A percentile compares a stretch with the other conserved stretches of the same genome.
These are phyloP conservation scores for Neoaliturus tenellus DNA, from an alignment of 2,888 invertebrate genomes.

Conservation along the genomic window DNA sequence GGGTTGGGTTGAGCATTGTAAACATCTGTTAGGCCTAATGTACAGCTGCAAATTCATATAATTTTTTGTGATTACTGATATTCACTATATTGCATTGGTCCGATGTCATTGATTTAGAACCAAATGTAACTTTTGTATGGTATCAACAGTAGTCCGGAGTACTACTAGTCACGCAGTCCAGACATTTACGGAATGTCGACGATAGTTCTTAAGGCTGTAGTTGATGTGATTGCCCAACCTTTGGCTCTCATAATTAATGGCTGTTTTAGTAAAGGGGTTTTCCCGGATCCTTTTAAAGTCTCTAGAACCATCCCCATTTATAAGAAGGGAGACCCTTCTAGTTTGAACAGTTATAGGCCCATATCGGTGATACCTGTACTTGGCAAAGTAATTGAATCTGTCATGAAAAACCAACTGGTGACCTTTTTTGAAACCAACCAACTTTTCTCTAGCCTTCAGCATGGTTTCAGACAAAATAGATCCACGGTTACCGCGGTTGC, in stretches of 20 bases:
- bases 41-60: too few relatives aligned
- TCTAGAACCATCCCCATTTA: constrained; percentile 14
- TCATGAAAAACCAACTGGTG: constrained; percentile 21
- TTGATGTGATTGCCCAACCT: neutral
- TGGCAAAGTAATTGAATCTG: constrained; percentile 22
- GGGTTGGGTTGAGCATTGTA: too few relatives aligned
- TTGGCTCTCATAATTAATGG: constrained; percentile 5
- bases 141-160: too few relatives aligned
- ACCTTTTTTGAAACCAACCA: neutral
- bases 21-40: too few relatives aligned
- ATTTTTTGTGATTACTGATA: too few relatives aligned
- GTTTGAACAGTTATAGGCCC: constrained; percentile 22
- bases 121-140: too few relatives aligned
- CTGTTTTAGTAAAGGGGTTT: constrained; percentile 4
- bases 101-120: too few relatives aligned
- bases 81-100: too few relatives aligned
- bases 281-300: neutral
- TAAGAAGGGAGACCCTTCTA: constrained; percentile 40
- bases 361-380: constrained; percentile 41
- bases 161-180: neutral
- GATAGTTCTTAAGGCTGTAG: neutral
- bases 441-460: constrained; percentile 10
- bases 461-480: constrained; percentile 22
- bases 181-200: constrained; percentile 28
- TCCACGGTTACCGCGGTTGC: constrained; percentile 7